Conservation (phyloP, 2,888 invertebrate genomes). For the Caenorhabditis virilis region DNA sequence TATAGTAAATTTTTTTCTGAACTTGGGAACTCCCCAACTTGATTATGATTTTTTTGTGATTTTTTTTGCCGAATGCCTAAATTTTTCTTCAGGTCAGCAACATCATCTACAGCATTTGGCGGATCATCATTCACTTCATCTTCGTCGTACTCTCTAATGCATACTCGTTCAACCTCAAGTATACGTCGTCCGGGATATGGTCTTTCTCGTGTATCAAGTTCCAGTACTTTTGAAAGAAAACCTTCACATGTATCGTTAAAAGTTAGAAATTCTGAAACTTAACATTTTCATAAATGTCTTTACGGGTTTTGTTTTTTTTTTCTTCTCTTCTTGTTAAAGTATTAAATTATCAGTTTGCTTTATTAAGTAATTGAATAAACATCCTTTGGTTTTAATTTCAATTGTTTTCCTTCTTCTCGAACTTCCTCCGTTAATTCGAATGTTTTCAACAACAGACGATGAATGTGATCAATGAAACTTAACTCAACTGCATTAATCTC, state of each 20-base stretch:
- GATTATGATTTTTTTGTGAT: too few relatives aligned
- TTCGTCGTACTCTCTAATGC: slow-evolving; percentile 32
- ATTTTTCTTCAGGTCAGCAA: slow-evolving; percentile 39
- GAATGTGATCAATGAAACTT: slow-evolving; percentile 16
- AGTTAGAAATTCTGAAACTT: slow-evolving; percentile 30
- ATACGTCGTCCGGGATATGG: slow-evolving; percentile 59
- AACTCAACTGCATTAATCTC: slow-evolving; percentile 30
- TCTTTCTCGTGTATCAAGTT: slow-evolving; percentile 58
- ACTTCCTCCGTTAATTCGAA: slow-evolving; percentile 14
- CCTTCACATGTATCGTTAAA: slow-evolving; percentile 57
- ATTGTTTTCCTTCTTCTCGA: slow-evolving; percentile 18
- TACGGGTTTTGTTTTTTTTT: slow-evolving; percentile 5
- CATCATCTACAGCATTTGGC: slow-evolving; percentile 31
- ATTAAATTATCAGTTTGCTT: not conserved
- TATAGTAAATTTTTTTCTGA: too few relatives aligned
- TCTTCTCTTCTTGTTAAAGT: slow-evolving; percentile 6
- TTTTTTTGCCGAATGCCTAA: too few relatives aligned
- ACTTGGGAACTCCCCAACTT: too few relatives aligned
- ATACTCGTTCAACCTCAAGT: slow-evolving; percentile 39
- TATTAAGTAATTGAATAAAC: not conserved
- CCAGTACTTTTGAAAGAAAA: slow-evolving; percentile 58
- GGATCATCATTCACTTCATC: slow-evolving; percentile 33
- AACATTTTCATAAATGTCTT: not conserved
- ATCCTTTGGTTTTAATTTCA: slow-evolving; percentile 12
- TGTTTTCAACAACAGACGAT: slow-evolving; percentile 8